Percentiles rank a stretch among this genome's conserved stretches.
Conservation (phyloP, 2,113 vertebrate species). For the Meles meles region DNA sequence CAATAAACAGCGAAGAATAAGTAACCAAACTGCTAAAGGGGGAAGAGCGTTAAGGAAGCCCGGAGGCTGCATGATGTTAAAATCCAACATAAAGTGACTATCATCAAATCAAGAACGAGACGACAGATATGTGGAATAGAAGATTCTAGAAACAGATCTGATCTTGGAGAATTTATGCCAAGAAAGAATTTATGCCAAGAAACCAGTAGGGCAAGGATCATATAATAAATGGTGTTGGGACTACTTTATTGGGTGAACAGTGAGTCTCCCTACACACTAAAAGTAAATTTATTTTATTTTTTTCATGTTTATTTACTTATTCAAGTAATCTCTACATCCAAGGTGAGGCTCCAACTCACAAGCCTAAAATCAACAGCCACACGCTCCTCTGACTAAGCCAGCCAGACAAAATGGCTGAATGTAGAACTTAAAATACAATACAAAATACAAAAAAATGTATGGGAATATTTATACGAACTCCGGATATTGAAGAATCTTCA, state of each 20-base stretch:
- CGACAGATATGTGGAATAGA: neutral
- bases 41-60: neutral
- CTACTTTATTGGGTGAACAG: neutral
- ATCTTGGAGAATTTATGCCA: neutral
- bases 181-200: neutral
- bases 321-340: neutral
- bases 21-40: neutral
- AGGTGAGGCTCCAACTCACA: neutral
- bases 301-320: neutral
- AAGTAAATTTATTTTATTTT: neutral
- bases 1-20: neutral
- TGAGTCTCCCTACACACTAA: neutral
- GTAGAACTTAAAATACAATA: neutral
- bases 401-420: neutral
- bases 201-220: neutral
- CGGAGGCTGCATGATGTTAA: neutral
- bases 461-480: neutral
- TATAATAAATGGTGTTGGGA: neutral
- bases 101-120: neutral
- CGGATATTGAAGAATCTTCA: neutral
- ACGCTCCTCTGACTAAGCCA: neutral
- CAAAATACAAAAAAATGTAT: constrained; percentile 21
- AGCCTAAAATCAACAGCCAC: neutral
- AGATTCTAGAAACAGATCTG: neutral
- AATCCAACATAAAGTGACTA: neutral